Evolutionary conservation across 2,888 invertebrate species (phyloP).

Genomic region (Ashinkailepas kermadecensis): DNA sequence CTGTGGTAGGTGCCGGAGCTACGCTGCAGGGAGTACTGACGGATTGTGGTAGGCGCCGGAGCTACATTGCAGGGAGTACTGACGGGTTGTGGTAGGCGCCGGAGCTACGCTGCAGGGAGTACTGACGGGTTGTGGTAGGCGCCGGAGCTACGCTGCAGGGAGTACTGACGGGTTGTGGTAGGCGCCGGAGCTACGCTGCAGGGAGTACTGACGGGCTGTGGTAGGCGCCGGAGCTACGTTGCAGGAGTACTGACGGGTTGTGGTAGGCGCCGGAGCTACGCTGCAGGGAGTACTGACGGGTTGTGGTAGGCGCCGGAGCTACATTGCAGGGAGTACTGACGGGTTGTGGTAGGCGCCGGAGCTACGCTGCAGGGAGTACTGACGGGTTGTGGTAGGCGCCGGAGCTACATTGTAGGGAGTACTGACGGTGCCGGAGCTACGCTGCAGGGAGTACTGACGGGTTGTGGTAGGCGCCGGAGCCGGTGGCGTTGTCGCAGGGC

Average conservation of each 20-base stretch:
- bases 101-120: too few species aligned
- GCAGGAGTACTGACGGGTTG: background rate
- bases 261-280: background rate
- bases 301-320: too few species aligned
- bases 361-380: background rate
- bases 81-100: too few species aligned
- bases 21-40: background rate
- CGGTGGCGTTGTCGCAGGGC: background rate
- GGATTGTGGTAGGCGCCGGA: background rate
- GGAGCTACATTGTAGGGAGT: background rate
- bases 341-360: background rate
- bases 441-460: background rate
- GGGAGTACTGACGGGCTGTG: background rate
- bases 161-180: background rate
- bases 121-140: too few species aligned
- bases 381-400: background rate
- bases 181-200: background rate
- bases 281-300: background rate
- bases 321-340: background rate
- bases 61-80: too few species aligned
- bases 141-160: too few species aligned
- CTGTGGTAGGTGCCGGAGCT: background rate
- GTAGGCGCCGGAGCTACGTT: background rate
- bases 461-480: background rate
- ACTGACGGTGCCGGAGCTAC: background rate